Base-by-base conservation (phyloP, 2,888 invertebrate species). In the Rhamnusium bicolor region DNA sequence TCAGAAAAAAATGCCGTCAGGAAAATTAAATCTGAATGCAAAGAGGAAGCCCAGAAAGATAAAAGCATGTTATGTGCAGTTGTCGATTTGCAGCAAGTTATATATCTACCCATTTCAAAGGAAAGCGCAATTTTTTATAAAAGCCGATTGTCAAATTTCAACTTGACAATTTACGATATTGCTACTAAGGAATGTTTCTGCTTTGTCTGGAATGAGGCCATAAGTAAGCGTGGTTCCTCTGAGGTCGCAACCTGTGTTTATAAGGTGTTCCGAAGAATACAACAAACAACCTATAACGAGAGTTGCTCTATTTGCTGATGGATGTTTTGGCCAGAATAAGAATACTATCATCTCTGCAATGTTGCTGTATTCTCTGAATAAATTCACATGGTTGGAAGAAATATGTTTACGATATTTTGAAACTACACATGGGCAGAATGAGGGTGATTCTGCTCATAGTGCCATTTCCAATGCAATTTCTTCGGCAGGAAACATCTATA, bases 61-160 rank as follows among this genome's bases (percentile, higher is more conserved):
- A 70, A 63, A 58, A 40, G 24, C 10, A 40, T 51, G 72, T 53
- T 80, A 72, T 74, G 76, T 56, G 76, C 72, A 21, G 77, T 80
- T 58, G 81, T 84, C 71, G 82, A 84, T 72, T 69, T 84, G 19
- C 83, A 84, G 71, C 78, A 79, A 56, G 82, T 83, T n/a, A 46
- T 75, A 7, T 71, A 75, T 56, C 62, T 75, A 18, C 77, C 77
- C 29, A 61, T 73, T 19, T 69, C 69, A n/a, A 72, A 75, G 4
- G n/a, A n/a, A n/a, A n/a, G n/a, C n/a, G n/a, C 75, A 19, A 47
- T 76, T 46, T 76, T 75, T 70, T 75, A 76, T 66, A 75, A 72
- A 73, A 66, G 67, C 19, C 66, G 73, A 14, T 67, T 77, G 65
- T 47, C 68, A 32, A 19, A 32, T 14, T 75, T 29, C 67, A 75